A percentile compares a stretch with the other conserved stretches of the same genome.
Evolutionary conservation across 2,888 invertebrate genomes (phyloP).

Genomic region (Lasioglossum morio): DNA sequence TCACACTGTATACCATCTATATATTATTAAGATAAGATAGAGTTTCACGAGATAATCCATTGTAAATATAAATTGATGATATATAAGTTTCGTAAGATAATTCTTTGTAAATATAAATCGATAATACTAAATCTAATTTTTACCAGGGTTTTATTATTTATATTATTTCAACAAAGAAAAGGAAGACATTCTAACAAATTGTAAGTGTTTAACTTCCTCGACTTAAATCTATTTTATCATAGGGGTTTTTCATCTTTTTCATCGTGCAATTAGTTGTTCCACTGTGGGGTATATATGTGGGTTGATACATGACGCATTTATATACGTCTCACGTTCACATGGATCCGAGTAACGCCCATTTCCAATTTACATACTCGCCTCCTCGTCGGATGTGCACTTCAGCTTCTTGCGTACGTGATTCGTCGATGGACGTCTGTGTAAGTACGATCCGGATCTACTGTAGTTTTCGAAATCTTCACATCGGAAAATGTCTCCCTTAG

Average conservation of each 20-base stretch:
- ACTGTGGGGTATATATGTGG: neutral
- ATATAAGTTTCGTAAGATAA: too few species aligned
- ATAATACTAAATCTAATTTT: too few species aligned
- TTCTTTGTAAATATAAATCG: too few species aligned
- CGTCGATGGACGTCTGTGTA: slow-evolving; percentile 17
- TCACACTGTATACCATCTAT: too few species aligned
- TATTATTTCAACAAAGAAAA: too few species aligned
- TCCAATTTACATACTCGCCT: slow-evolving; percentile 52
- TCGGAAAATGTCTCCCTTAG: neutral
- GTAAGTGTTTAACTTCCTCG: too few species aligned
- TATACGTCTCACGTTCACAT: slow-evolving; percentile 48
- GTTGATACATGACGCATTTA: slow-evolving; percentile 39
- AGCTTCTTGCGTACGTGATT: slow-evolving; percentile 51
- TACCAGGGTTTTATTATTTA: too few species aligned
- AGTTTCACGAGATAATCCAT: too few species aligned
- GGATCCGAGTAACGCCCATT: slow-evolving; percentile 43
- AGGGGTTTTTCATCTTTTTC: neutral
- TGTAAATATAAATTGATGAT: too few species aligned
- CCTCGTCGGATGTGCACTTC: slow-evolving; percentile 48
- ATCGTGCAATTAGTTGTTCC: neutral
- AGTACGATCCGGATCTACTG: slow-evolving; percentile 28
- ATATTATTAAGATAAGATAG: too few species aligned
- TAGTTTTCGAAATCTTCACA: neutral
- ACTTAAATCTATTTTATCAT: neutral
- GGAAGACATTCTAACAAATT: too few species aligned